Percentiles rank a stretch among this genome's conserved stretches.
Conservation (phyloP, 2,113 vertebrate species). For the Salvelinus alpinus region DNA sequence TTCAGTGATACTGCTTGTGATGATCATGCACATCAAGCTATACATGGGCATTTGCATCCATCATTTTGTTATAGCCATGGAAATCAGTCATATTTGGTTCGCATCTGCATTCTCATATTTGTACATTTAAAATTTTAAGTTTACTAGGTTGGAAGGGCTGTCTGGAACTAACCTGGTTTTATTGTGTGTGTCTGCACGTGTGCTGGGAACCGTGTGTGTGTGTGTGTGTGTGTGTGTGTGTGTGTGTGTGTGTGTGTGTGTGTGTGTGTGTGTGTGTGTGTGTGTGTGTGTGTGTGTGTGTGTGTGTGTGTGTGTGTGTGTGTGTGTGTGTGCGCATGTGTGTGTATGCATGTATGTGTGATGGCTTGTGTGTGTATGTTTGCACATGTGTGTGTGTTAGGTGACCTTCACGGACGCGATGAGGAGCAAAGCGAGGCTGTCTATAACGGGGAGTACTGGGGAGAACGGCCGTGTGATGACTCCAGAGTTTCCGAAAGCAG, state of each 20-base stretch:
- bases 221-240: slow-evolving; percentile 50
- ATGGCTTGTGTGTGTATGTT: slow-evolving; percentile 12
- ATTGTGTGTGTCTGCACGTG: slow-evolving; percentile 45
- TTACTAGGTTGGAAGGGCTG: slow-evolving; percentile 17
- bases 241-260: slow-evolving; percentile 54
- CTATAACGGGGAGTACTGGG: slow-evolving; percentile 97
- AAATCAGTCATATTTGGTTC: slow-evolving; percentile 52
- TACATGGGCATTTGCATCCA: slow-evolving; percentile 56
- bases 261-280: slow-evolving; percentile 55
- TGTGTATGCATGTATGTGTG: background rate
- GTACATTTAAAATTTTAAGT: slow-evolving; percentile 60
- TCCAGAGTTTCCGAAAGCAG: slow-evolving; percentile 99
- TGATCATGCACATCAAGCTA: slow-evolving; percentile 54
- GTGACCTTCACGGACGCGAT: slow-evolving; percentile 94
- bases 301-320: slow-evolving; percentile 9
- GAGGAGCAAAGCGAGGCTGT: slow-evolving; percentile 96
- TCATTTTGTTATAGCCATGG: slow-evolving; percentile 46
- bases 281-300: slow-evolving; percentile 50
- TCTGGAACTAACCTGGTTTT: slow-evolving; percentile 49
- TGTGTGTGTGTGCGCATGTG: slow-evolving; percentile 31
- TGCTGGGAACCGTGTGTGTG: slow-evolving; percentile 1
- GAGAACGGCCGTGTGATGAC: slow-evolving; percentile 97
- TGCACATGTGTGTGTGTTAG: slow-evolving; percentile 69
- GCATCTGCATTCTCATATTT: slow-evolving; percentile 65
- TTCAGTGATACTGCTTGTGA: slow-evolving; percentile 66